These are phyloP conservation scores for Meiosimyza decipiens DNA, from an alignment of 2,888 invertebrate genomes.

Conservation along the genomic window DNA sequence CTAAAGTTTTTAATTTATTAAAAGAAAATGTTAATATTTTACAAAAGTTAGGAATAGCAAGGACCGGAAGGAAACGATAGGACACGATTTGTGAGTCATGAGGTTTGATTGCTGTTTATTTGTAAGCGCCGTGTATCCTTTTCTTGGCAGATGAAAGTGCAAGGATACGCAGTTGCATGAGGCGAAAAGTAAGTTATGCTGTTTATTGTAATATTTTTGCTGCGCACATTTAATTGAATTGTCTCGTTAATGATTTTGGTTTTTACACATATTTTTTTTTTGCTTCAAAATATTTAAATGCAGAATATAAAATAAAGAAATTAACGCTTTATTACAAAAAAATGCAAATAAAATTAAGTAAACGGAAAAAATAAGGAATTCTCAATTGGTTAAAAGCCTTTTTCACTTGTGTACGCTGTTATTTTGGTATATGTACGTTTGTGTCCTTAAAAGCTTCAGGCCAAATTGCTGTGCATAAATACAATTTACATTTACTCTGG, in stretches of 20 bases:
- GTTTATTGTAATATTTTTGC: slow-evolving; percentile 41
- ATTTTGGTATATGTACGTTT: slow-evolving; percentile 4
- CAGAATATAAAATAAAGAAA: slow-evolving; percentile 24
- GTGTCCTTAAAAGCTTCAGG: not conserved
- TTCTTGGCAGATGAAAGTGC: slow-evolving; percentile 11
- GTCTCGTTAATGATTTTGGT: slow-evolving; percentile 33
- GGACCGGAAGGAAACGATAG: slow-evolving; percentile 15
- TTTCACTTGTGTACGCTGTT: slow-evolving; percentile 21
- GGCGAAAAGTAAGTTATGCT: slow-evolving; percentile 30
- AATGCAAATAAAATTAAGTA: slow-evolving; percentile 33
- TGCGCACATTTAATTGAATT: slow-evolving; percentile 47
- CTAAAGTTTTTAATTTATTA: not conserved
- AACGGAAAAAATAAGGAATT: slow-evolving; percentile 23
- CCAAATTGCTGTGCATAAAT: not conserved
- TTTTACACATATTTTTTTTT: slow-evolving; percentile 33
- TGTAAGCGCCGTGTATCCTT: slow-evolving; percentile 33
- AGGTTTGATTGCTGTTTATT: slow-evolving; percentile 24
- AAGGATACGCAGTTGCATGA: slow-evolving; percentile 15
- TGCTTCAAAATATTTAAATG: slow-evolving; percentile 37
- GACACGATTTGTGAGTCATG: not conserved
- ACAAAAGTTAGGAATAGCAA: slow-evolving; percentile 21
- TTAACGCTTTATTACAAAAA: slow-evolving; percentile 1
- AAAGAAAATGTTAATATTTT: slow-evolving; percentile 19
- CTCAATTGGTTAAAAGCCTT: slow-evolving; percentile 28
- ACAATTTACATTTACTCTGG: slow-evolving; percentile 17